Evolutionary conservation across 2,113 vertebrate genomes (phyloP), one percentile per base, ranked within the genome.

Genomic region (Ranitomeya variabilis): DNA sequence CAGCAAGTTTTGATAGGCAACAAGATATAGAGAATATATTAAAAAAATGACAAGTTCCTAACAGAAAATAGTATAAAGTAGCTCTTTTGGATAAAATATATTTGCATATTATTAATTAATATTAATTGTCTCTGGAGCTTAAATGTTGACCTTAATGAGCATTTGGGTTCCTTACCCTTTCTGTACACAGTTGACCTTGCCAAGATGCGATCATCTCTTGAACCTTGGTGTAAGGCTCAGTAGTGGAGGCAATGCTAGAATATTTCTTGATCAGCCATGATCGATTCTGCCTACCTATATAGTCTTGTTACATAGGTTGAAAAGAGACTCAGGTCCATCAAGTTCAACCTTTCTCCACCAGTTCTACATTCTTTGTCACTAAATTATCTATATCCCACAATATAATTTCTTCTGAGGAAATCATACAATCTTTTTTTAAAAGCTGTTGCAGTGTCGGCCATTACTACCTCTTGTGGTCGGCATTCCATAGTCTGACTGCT

Each of bases 11-110:
- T 60, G 55, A 81, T 26, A 60, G 79, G 79, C 55, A 37, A 57
- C 55, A 45, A 81, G 59, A 80, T 59, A 81, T 31, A 81, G 55
- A 23, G 26, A 81, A 62, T 81, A 37, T 16, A 81, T 81, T 81
- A 81, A 81, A 62, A 45, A 60, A 59, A 62, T 60, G 26, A 79
- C 77, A 79, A 79, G 11, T 57, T 57, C 52, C 52, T 23, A 15
- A 57, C 18, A 6, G 51, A 6, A 79, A 79, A 45, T 4, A 78
- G 76, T 57, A 14, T 23, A 79, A 57, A 57, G 52, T 11, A 52
- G 26, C 7, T 18, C 37, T 51, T 76, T 76, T 10, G 52, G 73
- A 45, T 76, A 21, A 76, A 52, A 76, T 76, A 19, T 52, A 76
- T 76, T 76, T 76, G 37, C 73, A 51, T 76, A 52, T 21, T 21